phyloP scores from a whole-genome alignment of 2,888 invertebrate species.

The Tinea semifulvella region DNA sequence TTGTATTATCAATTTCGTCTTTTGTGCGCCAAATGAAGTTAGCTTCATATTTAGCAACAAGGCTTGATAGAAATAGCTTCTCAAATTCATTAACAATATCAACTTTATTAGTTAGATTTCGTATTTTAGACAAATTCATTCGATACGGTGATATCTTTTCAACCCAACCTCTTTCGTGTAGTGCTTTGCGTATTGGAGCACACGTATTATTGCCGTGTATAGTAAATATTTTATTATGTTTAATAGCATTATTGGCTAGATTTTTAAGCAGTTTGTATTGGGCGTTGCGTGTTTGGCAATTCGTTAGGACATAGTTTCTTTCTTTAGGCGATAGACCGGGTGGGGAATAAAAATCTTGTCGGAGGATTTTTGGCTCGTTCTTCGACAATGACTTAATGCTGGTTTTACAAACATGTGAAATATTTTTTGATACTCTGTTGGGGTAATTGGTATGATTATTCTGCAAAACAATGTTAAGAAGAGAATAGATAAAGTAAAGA shows the following conservation, averaged over 20 bases:
- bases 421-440: background rate
- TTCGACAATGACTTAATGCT: background rate
- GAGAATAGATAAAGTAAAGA: too few species aligned
- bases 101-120: constrained; percentile 29
- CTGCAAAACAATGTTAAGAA: too few species aligned
- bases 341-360: constrained; percentile 16
- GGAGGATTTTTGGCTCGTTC: background rate
- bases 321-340: constrained; percentile 45
- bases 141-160: constrained; percentile 67
- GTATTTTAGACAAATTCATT: constrained; percentile 47
- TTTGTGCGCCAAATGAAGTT: constrained; percentile 48
- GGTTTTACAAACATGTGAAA: background rate
- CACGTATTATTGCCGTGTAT: constrained; percentile 52
- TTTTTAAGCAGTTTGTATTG: constrained; percentile 44
- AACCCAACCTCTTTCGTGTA: constrained; percentile 74
- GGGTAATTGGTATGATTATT: too few species aligned
- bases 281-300: constrained; percentile 34
- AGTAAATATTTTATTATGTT: constrained; percentile 61
- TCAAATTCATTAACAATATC: constrained; percentile 42
- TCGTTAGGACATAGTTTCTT: constrained; percentile 40
- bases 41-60: constrained; percentile 40
- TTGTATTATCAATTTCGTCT: constrained; percentile 29
- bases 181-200: constrained; percentile 62
- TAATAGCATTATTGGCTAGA: constrained; percentile 55
- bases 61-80: constrained; percentile 45